phyloP scores from a whole-genome alignment of 2,888 invertebrate species.

The Tachystola acroxantha region DNA sequence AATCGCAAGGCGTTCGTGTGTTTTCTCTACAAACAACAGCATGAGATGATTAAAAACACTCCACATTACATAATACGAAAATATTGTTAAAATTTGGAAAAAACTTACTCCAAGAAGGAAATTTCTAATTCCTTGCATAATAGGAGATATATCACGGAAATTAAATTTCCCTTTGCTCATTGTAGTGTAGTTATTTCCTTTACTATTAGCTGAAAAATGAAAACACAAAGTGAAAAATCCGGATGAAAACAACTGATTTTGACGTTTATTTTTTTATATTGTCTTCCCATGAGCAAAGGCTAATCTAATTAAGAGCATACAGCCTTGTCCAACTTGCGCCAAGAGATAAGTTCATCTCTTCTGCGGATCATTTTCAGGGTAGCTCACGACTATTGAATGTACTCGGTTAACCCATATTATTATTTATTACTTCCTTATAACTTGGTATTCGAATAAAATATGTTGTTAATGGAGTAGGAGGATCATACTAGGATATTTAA shows the following conservation, averaged over 20 bases:
- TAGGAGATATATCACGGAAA: constrained; percentile 81
- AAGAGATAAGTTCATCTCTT: no score
- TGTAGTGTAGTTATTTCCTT: constrained; percentile 15
- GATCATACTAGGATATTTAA: no score
- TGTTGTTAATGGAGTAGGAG: no score
- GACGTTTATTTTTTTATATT: constrained; percentile 5
- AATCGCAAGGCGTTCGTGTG: constrained; percentile 82
- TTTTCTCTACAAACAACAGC: constrained; percentile 68
- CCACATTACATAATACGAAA: constrained; percentile 39
- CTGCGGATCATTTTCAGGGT: no score
- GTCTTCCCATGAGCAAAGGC: no score
- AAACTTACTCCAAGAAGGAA: constrained; percentile 82
- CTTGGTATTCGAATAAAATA: no score
- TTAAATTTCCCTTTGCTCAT: constrained; percentile 65
- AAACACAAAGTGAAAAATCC: not conserved
- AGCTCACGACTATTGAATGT: no score
- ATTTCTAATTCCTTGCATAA: constrained; percentile 79
- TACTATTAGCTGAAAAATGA: not conserved
- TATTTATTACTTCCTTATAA: no score
- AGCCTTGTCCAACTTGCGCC: no score
- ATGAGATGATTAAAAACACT: constrained; percentile 10
- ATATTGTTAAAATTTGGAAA: constrained; percentile 12
- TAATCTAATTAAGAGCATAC: no score
- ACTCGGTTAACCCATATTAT: no score
- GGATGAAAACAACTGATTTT: constrained; percentile 13